Conservation (phyloP, 2,888 invertebrate genomes). For the Exephanes ischioxanthus region DNA sequence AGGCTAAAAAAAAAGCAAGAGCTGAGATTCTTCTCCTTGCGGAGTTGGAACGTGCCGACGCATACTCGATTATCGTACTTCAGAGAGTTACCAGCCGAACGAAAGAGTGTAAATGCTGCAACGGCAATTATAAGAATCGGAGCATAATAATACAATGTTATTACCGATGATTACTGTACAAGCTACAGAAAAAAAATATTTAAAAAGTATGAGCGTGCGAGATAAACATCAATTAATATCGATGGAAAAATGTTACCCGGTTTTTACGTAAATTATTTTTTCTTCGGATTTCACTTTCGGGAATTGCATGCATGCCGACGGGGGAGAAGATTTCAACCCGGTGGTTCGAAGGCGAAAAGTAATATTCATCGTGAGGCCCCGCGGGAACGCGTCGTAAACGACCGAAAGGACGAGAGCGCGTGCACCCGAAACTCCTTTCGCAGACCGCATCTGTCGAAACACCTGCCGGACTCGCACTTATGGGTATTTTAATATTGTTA, state of each 20-base stretch:
- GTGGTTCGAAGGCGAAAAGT: constrained; percentile 14
- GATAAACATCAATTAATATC: constrained; percentile 1
- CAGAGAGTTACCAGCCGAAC: constrained; percentile 37
- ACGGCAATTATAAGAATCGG: constrained; percentile 15
- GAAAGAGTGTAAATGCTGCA: constrained; percentile 25
- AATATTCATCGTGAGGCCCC: constrained; percentile 29
- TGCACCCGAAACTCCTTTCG: constrained; percentile 47
- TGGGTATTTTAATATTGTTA: constrained; percentile 23
- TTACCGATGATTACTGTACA: neutral
- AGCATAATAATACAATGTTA: constrained; percentile 25
- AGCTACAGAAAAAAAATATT: neutral
- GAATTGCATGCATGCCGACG: neutral
- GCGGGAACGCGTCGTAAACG: constrained; percentile 20
- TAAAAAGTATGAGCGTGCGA: neutral
- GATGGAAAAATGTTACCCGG: neutral
- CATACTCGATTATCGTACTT: constrained; percentile 48
- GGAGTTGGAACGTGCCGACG: constrained; percentile 35
- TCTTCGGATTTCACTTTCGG: neutral
- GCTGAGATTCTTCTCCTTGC: neutral
- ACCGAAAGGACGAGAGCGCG: constrained; percentile 40
- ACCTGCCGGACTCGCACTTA: constrained; percentile 61
- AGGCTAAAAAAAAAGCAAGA: constrained; percentile 13
- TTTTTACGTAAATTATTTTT: neutral
- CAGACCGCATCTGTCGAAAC: constrained; percentile 64
- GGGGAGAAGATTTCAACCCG: neutral